Conservation (phyloP, 1,140 invertebrate genomes). For the Asobara japonica region DNA sequence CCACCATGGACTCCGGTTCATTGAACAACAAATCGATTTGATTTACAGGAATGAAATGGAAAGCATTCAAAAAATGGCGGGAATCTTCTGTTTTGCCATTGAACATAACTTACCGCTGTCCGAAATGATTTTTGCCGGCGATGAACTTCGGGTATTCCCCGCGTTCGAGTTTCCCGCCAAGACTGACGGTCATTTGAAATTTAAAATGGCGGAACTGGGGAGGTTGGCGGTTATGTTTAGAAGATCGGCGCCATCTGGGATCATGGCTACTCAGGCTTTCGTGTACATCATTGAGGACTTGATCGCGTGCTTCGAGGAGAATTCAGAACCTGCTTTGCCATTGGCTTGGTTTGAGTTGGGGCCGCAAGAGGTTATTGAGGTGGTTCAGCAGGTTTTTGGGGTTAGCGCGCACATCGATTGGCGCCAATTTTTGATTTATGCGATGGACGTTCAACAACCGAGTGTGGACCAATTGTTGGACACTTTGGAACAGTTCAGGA, state of each 20-base stretch:
- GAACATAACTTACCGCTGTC: conserved; percentile 65
- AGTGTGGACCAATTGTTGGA: conserved; percentile 65
- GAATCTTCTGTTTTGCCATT: conserved; percentile 68
- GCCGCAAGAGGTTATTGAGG: conserved; percentile 59
- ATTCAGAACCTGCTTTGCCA: conserved; percentile 64
- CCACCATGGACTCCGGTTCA: conserved; percentile 38
- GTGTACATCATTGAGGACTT: conserved; percentile 71
- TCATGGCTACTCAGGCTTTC: conserved; percentile 64
- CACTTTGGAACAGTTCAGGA: conserved; percentile 60
- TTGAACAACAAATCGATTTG: conserved; percentile 5
- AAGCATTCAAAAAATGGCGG: conserved; percentile 66
- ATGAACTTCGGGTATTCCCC: conserved; percentile 64
- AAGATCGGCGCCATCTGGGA: conserved; percentile 67
- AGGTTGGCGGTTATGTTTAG: conserved; percentile 64
- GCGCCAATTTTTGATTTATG: conserved; percentile 72
- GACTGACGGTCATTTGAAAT: conserved; percentile 45
- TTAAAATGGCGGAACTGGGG: conserved; percentile 66
- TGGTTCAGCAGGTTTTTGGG: conserved; percentile 66
- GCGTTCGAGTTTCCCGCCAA: conserved; percentile 50
- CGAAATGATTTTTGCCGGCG: conserved; percentile 62
- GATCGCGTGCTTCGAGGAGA: conserved; percentile 60
- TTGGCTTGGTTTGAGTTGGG: conserved; percentile 66
- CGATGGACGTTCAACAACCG: conserved; percentile 67
- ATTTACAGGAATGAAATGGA: conserved; percentile 67
- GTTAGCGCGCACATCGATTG: conserved; percentile 68